Conservation (phyloP, 2,113 vertebrate genomes). For the Noturus placidus region DNA sequence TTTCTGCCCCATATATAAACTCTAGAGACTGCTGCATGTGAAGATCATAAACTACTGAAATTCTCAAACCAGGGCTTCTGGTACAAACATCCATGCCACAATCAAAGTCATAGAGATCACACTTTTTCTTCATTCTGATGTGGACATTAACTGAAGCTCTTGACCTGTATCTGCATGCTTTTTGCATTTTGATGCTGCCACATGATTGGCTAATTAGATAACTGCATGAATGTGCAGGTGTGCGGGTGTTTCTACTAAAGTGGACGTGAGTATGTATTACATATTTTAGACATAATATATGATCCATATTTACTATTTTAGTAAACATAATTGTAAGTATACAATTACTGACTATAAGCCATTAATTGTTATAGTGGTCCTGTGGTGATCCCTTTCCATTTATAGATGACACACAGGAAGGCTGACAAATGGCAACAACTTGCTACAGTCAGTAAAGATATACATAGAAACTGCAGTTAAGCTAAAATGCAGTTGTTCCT, state of each 20-base stretch:
- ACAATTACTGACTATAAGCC: background rate
- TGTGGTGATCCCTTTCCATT: background rate
- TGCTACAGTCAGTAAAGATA: no score
- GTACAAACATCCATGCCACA: background rate
- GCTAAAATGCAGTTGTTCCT: no score
- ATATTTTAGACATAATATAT: background rate
- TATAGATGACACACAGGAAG: background rate
- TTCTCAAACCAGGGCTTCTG: background rate
- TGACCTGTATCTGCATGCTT: background rate
- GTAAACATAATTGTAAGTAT: background rate
- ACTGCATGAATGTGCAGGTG: background rate
- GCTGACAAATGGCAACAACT: background rate
- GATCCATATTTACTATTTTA: background rate
- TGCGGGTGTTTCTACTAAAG: background rate
- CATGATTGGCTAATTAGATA: background rate
- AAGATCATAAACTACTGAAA: background rate
- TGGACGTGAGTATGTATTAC: background rate
- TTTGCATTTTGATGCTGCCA: background rate
- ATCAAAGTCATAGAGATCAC: background rate
- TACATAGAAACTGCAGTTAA: no score
- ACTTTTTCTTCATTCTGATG: background rate
- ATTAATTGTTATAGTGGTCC: background rate
- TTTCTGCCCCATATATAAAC: no score
- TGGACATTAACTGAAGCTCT: background rate
- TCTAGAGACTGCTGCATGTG: background rate